phyloP scores from a whole-genome alignment of 2,888 invertebrate genomes.

The Melipona bicolor region DNA sequence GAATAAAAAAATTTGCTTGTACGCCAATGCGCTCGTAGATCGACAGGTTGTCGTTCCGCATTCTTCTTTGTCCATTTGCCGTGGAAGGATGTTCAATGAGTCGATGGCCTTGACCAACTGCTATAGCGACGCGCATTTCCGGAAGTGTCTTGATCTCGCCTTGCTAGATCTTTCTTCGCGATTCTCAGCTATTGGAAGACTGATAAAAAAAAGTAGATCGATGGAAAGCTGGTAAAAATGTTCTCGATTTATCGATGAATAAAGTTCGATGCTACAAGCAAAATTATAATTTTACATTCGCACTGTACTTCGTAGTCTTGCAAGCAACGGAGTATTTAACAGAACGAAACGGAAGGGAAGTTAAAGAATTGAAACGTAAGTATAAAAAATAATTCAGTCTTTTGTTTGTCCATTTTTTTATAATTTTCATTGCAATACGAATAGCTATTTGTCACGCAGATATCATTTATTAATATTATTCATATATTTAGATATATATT shows the following conservation, averaged over 20 bases:
- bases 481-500: too few relatives aligned
- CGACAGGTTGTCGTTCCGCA: conserved; percentile 57
- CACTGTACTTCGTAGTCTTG: not conserved
- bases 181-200: too few relatives aligned
- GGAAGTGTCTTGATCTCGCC: conserved; percentile 37
- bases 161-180: conserved; percentile 7
- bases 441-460: not conserved
- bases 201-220: not conserved
- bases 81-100: conserved; percentile 59
- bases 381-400: not conserved
- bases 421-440: not conserved
- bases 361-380: not conserved
- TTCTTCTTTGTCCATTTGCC: conserved; percentile 47
- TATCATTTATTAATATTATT: too few relatives aligned
- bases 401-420: not conserved
- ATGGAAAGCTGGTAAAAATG: not conserved
- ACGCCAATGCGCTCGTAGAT: conserved; percentile 28
- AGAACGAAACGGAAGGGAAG: not conserved
- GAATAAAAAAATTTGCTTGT: not conserved
- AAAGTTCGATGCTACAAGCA: too few relatives aligned
- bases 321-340: not conserved
- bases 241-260: not conserved
- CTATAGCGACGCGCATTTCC: conserved; percentile 45
- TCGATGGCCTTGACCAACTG: conserved; percentile 63
- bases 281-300: not conserved